A percentile compares a stretch with the other conserved stretches of the same genome.
phyloP scores from a whole-genome alignment of 2,113 vertebrate genomes.

The Seriola aureovittata region DNA sequence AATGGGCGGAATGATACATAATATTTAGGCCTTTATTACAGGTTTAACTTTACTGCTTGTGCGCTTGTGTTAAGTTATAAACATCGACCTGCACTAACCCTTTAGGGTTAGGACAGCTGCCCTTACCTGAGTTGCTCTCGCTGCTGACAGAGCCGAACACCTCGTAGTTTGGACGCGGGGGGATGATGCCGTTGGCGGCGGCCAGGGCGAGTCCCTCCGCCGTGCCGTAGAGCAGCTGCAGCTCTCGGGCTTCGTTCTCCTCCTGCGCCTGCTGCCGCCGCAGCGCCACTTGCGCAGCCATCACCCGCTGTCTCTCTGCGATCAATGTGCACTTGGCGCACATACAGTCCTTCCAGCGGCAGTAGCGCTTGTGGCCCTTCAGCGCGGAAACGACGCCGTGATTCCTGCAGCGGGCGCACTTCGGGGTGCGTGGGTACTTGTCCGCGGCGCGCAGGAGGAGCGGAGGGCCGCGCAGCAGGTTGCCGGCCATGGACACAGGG shows the following conservation, averaged over 20 bases:
- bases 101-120: background rate
- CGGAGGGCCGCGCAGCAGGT: conserved; percentile 90
- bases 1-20: background rate
- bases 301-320: conserved; percentile 97
- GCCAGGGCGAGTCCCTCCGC: conserved; percentile 97
- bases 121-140: conserved; percentile 85
- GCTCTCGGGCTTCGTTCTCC: conserved; percentile 96
- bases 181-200: conserved; percentile 97
- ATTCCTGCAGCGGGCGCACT: conserved; percentile 97
- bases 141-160: conserved; percentile 90
- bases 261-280: conserved; percentile 97
- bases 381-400: conserved; percentile 98
- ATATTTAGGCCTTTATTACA: background rate
- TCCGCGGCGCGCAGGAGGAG: conserved; percentile 92
- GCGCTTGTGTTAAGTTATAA: too few species aligned
- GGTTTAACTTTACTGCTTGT: background rate
- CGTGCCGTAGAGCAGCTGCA: conserved; percentile 97
- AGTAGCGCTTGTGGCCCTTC: conserved; percentile 99
- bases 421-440: conserved; percentile 97
- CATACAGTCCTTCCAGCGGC: conserved; percentile 99
- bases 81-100: background rate
- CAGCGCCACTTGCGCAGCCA: conserved; percentile 98
- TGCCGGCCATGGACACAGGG: conserved; percentile 93
- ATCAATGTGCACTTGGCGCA: conserved; percentile 99
- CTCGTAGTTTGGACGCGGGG: conserved; percentile 94